A percentile compares a stretch with the other conserved stretches of the same genome.
Conservation (phyloP, 2,113 vertebrate genomes). For the Glaucomys volans region DNA sequence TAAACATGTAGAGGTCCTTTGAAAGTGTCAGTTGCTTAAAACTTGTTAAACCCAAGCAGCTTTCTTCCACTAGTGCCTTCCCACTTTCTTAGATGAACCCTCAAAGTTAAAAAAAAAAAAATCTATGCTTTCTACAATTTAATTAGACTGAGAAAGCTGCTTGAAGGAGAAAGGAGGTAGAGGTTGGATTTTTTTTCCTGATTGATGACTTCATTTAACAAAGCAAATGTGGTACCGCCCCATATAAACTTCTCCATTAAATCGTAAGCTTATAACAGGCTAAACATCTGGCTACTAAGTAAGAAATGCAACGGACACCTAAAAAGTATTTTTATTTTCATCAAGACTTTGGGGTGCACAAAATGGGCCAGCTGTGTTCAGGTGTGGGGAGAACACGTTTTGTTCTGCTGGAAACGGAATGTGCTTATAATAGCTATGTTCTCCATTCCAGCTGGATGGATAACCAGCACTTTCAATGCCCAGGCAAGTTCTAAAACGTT, state of each 20-base stretch:
- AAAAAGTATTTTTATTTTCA: slow-evolving; percentile 2
- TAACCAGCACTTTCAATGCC: neutral
- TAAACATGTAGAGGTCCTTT: neutral
- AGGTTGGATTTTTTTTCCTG: neutral
- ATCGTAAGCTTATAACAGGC: neutral
- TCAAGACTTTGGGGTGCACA: neutral
- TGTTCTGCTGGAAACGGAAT: neutral
- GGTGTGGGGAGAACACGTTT: neutral
- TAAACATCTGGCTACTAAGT: neutral
- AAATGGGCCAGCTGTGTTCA: neutral
- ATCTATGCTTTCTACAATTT: neutral
- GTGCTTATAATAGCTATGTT: neutral
- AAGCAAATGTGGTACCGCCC: neutral
- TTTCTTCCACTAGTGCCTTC: neutral
- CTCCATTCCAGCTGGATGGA: slow-evolving; percentile 14
- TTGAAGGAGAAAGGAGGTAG: neutral
- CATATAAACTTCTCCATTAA: neutral
- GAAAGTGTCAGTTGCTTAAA: neutral
- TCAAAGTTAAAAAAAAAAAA: neutral
- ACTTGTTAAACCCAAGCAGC: neutral
- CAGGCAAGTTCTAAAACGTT: slow-evolving; percentile 62
- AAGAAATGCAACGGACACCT: neutral
- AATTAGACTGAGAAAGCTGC: neutral
- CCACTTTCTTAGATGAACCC: neutral
- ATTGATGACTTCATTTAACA: neutral